These are phyloP conservation scores for Pithys albifrons DNA, from an alignment of 2,113 vertebrate species.

Conservation along the genomic window DNA sequence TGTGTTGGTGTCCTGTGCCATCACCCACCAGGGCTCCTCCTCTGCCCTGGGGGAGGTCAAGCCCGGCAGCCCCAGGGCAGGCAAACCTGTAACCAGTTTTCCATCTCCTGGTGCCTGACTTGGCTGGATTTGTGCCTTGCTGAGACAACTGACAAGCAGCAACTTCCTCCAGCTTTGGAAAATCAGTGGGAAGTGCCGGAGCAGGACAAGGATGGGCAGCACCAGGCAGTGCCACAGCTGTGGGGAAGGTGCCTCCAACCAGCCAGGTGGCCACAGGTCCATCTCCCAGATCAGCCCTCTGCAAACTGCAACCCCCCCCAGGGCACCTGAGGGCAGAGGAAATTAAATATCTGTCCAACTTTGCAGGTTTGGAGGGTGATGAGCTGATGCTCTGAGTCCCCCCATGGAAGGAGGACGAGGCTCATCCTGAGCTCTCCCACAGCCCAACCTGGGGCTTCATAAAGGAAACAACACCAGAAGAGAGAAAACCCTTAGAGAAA, in stretches of 20 bases:
- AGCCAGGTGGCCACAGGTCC: accelerated
- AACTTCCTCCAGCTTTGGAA: background rate
- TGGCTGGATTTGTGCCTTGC: background rate
- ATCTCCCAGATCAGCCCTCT: background rate
- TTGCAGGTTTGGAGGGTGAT: accelerated
- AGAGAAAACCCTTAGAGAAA: background rate
- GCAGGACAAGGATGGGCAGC: background rate
- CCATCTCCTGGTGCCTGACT: background rate
- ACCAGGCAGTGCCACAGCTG: background rate
- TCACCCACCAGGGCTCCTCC: background rate
- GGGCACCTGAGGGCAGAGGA: background rate
- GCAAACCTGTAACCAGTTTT: background rate
- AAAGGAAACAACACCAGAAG: accelerated
- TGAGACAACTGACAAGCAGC: background rate
- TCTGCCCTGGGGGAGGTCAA: background rate
- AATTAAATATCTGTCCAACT: background rate
- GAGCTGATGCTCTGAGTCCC: background rate
- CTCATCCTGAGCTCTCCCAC: background rate
- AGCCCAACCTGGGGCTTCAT: accelerated
- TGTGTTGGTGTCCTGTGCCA: background rate
- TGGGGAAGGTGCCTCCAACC: background rate
- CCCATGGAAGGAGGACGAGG: background rate
- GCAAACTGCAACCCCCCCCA: background rate
- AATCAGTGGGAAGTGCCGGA: accelerated
- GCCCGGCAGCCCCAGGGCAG: background rate